Evolutionary conservation across 1,140 invertebrate genomes (phyloP).

Genomic region (Ylistrum balloti): DNA sequence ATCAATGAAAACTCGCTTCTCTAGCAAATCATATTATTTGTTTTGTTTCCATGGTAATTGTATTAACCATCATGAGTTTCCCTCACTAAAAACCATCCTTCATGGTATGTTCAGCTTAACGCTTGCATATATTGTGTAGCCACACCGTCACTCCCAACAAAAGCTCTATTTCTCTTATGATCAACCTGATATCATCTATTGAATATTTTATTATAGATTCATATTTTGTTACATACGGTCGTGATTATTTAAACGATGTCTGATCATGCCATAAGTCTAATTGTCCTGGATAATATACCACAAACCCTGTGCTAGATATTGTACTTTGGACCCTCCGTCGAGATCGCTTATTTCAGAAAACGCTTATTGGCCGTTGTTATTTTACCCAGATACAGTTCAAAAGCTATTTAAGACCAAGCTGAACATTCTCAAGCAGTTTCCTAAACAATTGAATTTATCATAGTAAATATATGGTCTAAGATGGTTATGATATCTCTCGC

Average conservation of each 20-base stretch:
- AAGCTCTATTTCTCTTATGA: not conserved
- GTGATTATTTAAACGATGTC: not conserved
- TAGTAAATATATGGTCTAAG: not conserved
- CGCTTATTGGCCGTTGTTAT: not conserved
- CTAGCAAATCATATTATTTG: constrained; percentile 31
- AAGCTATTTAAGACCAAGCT: too few relatives aligned
- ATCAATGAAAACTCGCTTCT: constrained; percentile 23
- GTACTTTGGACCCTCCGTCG: too few relatives aligned
- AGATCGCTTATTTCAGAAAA: too few relatives aligned
- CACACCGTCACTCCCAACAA: not conserved
- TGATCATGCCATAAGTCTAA: too few relatives aligned
- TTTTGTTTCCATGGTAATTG: constrained; percentile 15
- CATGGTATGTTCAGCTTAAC: not conserved
- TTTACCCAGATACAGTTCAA: not conserved
- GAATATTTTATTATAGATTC: too few relatives aligned
- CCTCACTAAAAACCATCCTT: not conserved
- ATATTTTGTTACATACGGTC: not conserved
- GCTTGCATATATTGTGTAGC: not conserved
- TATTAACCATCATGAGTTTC: constrained; percentile 34
- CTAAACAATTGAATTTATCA: not conserved
- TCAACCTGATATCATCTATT: too few relatives aligned
- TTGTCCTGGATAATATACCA: too few relatives aligned
- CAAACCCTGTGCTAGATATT: too few relatives aligned
- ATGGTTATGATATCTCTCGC: not conserved
- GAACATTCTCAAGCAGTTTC: not conserved